Base-by-base conservation (phyloP, 2,888 invertebrate genomes). In the Deladenus siricidicola region DNA sequence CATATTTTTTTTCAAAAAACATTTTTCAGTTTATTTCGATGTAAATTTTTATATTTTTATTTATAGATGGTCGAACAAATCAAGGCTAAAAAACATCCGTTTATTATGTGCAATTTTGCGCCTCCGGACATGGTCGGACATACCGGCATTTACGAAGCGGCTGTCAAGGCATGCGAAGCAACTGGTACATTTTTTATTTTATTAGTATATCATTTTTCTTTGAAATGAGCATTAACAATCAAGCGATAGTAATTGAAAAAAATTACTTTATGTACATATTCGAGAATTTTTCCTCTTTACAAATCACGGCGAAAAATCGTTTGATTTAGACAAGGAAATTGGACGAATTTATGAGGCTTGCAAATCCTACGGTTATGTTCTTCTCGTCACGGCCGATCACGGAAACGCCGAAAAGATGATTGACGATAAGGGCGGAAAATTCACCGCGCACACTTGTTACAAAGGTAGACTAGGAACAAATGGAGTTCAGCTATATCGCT, bases 101-200 rank as follows among this genome's bases (percentile, higher is more conserved):
- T 82, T 69, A 72, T 81, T 3, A 81, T 81, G 81, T 81, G 81
- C 72, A 81, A 81, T 67, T 81, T 81, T 67, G 82, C 81, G 3
- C 80, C 81, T n/a, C 82, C 82, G 10, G 81, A 81, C 66, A 81
- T 81, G 81, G 81, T 81, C 44, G 81, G 81, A 4, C 81, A 81
- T 65, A 82, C 82, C 3, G 81, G 81, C 23, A 74, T 76, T 60
- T 81, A 80, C 64, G 80, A 80, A 47, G 71, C 79, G 4, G 75
- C 80, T 0, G 73, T 80, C 10, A 78, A 68, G 49, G 80, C 79
- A 17, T 64, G 71, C 47, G 68, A 70, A 56, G 72, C 72, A 3
- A 72, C 69, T 4, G 69, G 69, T 71, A 51, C 34, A 43, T 34
- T 3, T 10, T 26, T 21, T 29, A 1, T 6, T 39, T 17, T 44